Base-by-base conservation (phyloP, 2,888 invertebrate genomes). In the Ctenicera cuprea region DNA sequence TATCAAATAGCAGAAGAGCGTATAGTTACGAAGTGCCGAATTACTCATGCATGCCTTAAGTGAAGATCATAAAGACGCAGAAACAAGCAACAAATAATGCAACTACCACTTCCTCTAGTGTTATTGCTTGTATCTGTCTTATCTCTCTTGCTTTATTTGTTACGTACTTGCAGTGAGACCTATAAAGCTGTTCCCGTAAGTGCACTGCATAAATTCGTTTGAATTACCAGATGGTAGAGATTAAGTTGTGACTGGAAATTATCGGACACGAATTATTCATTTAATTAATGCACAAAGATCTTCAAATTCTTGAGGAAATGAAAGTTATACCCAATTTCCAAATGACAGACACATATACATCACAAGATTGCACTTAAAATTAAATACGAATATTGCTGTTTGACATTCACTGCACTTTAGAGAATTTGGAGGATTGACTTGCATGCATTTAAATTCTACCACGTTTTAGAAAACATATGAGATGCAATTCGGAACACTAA, bases 1-100 rank as follows among this genome's bases (percentile, higher is more conserved):
- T 26, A 30, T 52, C 12, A 22, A 26, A 26, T 14, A 11, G 14
- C 14, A 26, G 14, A 8, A 30, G 3, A 30, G 16, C 5, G 22
- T 52, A n/a, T n/a, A 52, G 45, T 45, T 45, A 45, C 18, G n/a
- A 26, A 52, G 52, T 26, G 26, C 26, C 11, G 52, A 18, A 52
- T 52, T 52, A 52, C 52, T 52, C 22, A 30, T 7, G 26, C 22
- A 30, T 26, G 52, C 12, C 8, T 45, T 1, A 45, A 45, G 18
- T 45, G 45, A 11, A 16, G 45, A 52, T n/a, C 22, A 26, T 52
- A 52, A 52, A 52, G 33, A 33, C 33, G 9, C 33, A 33, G 33
- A 8, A 33, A 3, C 8, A 9, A 33, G 26, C 16, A 52, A n/a
- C 52, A 22, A 30, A 22, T 52, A 52, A n/a, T 30, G 20, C 52